These are phyloP conservation scores for Lerema accius DNA, from an alignment of 1,140 invertebrate genomes.

Conservation along the genomic window DNA sequence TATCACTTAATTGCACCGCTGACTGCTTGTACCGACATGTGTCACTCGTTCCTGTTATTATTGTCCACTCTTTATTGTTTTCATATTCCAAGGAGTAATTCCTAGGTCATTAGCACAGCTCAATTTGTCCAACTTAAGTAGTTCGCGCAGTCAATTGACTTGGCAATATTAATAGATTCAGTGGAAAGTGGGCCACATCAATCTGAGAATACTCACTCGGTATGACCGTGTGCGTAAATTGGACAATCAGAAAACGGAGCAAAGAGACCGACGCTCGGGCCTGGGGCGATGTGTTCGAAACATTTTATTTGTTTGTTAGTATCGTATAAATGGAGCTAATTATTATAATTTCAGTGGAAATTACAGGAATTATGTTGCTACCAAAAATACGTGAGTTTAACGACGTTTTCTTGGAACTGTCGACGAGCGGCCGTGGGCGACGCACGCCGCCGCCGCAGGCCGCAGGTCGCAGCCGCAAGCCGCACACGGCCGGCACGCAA, in stretches of 20 bases:
- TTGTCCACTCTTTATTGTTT: conserved; percentile 16
- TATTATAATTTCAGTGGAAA: conserved; percentile 80
- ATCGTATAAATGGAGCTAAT: conserved; percentile 78
- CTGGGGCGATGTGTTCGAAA: conserved; percentile 53
- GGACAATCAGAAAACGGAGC: conserved; percentile 27
- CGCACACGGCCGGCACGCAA: conserved; percentile 61
- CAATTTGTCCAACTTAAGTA: conserved; percentile 19
- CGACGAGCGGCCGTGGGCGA: conserved; percentile 39
- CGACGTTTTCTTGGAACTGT: conserved; percentile 77
- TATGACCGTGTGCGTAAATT: conserved; percentile 23
- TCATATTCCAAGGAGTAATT: conserved; percentile 12
- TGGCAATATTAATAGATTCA: conserved; percentile 27
- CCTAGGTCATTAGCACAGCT: conserved; percentile 27
- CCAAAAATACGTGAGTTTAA: conserved; percentile 82
- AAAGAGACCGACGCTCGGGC: conserved; percentile 40
- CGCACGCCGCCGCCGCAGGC: conserved; percentile 43
- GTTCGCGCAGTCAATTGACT: conserved; percentile 19
- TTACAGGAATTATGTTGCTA: conserved; percentile 81
- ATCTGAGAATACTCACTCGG: conserved; percentile 13
- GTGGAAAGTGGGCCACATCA: conserved; percentile 19
- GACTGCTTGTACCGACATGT: conserved; percentile 52
- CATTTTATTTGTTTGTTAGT: conserved; percentile 82
- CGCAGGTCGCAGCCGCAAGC: conserved; percentile 41
- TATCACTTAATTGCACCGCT: conserved; percentile 53
- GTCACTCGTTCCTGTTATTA: conserved; percentile 39